Evolutionary conservation across 2,888 invertebrate species (phyloP).

Genomic region (Drosophila affinis): DNA sequence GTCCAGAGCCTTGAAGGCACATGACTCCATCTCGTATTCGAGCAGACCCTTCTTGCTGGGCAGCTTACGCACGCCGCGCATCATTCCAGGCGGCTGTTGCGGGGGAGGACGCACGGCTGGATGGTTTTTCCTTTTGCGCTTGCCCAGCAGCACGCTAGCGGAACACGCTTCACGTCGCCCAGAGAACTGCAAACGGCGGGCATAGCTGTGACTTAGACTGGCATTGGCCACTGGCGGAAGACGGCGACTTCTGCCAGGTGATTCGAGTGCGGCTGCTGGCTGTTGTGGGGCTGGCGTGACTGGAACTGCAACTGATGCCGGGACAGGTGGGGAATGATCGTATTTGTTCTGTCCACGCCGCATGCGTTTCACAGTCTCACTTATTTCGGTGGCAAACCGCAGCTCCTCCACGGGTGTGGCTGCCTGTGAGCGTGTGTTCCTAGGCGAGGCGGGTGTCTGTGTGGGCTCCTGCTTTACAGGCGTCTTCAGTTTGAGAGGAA

Average conservation of each 20-base stretch:
- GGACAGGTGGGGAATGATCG: conserved; percentile 71
- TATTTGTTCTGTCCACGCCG: conserved; percentile 82
- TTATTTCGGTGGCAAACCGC: conserved; percentile 82
- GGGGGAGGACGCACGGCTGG: conserved; percentile 22
- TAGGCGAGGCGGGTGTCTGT: conserved; percentile 15
- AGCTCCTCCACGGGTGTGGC: conserved; percentile 80
- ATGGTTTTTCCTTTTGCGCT: conserved; percentile 50
- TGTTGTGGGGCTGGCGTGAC: not conserved
- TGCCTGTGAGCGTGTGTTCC: conserved; percentile 75
- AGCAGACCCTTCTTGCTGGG: conserved; percentile 79
- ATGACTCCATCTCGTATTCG: conserved; percentile 79
- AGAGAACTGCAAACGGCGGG: conserved; percentile 46
- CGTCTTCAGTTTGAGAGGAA: conserved; percentile 21
- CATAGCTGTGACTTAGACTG: conserved; percentile 28
- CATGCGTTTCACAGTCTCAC: conserved; percentile 82
- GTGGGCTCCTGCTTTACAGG: conserved; percentile 41
- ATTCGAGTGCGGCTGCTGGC: not conserved
- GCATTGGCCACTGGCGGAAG: conserved; percentile 33
- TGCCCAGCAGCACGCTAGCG: conserved; percentile 43
- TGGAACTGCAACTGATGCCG: conserved; percentile 30
- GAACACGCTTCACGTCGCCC: conserved; percentile 10
- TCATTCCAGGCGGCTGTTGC: conserved; percentile 35
- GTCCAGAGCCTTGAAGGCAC: conserved; percentile 71
- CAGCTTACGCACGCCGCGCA: conserved; percentile 73
- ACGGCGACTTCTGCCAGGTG: conserved; percentile 56